phyloP scores from a whole-genome alignment of 64 coral and sea anemone species.

The Anthopleura sola region DNA sequence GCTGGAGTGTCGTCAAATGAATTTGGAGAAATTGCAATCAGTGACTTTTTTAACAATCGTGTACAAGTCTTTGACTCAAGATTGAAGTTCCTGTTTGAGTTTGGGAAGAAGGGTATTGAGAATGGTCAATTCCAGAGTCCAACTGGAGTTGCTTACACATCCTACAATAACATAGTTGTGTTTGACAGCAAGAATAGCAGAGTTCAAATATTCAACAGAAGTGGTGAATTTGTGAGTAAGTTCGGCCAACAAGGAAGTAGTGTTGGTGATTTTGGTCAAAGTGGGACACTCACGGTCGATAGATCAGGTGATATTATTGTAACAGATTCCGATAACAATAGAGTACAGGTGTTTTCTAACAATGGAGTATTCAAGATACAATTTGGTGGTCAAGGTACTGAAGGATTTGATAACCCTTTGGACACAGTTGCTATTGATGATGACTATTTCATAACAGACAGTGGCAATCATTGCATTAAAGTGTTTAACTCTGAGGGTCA shows the following conservation, averaged over 20 bases:
- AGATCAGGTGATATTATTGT: slow-evolving; percentile 66
- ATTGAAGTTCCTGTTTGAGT: slow-evolving; percentile 70
- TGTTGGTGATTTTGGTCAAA: slow-evolving; percentile 71
- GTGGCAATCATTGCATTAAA: slow-evolving; percentile 80
- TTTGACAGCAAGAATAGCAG: slow-evolving; percentile 78
- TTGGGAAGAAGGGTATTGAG: slow-evolving; percentile 76
- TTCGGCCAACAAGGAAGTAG: slow-evolving; percentile 68
- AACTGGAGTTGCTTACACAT: slow-evolving; percentile 64
- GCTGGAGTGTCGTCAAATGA: slow-evolving; percentile 63
- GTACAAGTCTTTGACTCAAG: slow-evolving; percentile 78
- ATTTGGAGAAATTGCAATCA: slow-evolving; percentile 65
- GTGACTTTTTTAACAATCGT: slow-evolving; percentile 85
- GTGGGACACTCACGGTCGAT: slow-evolving; percentile 67
- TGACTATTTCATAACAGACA: slow-evolving; percentile 85
- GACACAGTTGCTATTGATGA: slow-evolving; percentile 53
- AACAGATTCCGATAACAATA: slow-evolving; percentile 82
- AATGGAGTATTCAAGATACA: slow-evolving; percentile 77
- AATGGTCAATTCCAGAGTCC: slow-evolving; percentile 68
- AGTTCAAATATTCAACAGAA: slow-evolving; percentile 77
- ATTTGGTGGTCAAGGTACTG: slow-evolving; percentile 70
- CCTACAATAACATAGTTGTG: slow-evolving; percentile 65
- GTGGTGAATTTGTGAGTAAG: slow-evolving; percentile 55
- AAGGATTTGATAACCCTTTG: slow-evolving; percentile 86
- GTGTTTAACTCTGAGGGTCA: slow-evolving; percentile 74
- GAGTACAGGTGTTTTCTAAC: slow-evolving; percentile 74